A percentile compares a stretch with the other conserved stretches of the same genome.
Conservation (phyloP, 2,888 invertebrate species). For the Dasysyrphus albostriatus region DNA sequence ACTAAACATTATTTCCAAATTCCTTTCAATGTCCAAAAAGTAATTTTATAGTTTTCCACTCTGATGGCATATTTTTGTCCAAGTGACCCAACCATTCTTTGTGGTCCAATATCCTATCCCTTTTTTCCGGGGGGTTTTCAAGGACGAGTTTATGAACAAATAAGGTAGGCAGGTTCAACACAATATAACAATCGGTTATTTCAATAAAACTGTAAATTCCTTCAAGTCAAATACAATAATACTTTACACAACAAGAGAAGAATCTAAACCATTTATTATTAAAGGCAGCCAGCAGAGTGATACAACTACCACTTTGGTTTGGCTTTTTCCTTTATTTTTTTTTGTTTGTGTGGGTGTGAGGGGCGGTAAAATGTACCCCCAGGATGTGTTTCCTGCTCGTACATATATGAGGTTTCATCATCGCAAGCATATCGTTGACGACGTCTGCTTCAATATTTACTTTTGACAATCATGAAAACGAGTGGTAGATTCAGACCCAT, state of each 20-base stretch:
- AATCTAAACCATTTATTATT: constrained; percentile 75
- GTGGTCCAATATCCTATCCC: neutral
- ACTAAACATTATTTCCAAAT: neutral
- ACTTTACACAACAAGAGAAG: constrained; percentile 27
- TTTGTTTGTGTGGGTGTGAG: neutral
- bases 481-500: constrained; percentile 14
- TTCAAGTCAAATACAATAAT: constrained; percentile 65
- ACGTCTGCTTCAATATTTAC: constrained; percentile 57
- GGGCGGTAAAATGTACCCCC: constrained; percentile 51
- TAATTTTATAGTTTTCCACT: constrained; percentile 19
- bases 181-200: constrained; percentile 62
- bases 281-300: constrained; percentile 58
- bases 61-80: constrained; percentile 1
- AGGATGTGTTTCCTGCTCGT: constrained; percentile 44
- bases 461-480: constrained; percentile 45
- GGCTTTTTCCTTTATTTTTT: constrained; percentile 4
- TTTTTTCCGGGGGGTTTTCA: neutral
- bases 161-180: constrained; percentile 14
- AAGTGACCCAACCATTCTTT: neutral
- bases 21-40: constrained; percentile 13
- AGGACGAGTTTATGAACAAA: neutral
- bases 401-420: constrained; percentile 55
- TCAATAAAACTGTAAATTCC: constrained; percentile 70
- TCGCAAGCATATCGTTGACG: neutral
- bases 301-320: constrained; percentile 60